phyloP scores from a whole-genome alignment of 1,140 invertebrate genomes.

The Acromyrmex charruanus region DNA sequence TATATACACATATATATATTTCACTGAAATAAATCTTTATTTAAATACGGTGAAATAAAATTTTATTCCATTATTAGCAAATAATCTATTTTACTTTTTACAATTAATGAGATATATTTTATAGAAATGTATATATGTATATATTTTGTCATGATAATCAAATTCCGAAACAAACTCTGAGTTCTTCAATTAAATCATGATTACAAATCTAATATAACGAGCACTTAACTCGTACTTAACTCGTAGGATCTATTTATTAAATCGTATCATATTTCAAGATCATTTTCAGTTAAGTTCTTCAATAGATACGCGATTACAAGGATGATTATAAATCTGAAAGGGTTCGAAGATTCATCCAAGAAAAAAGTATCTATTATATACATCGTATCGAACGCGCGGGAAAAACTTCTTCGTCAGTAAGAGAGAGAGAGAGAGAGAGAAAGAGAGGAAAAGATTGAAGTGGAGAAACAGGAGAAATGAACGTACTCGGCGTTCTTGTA shows the following conservation, averaged over 20 bases:
- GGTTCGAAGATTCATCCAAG: conserved; percentile 37
- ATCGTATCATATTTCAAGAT: background rate
- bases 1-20: too few species aligned
- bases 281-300: background rate
- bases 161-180: background rate
- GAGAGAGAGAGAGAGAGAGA: background rate
- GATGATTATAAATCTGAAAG: conserved; percentile 26
- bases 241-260: background rate
- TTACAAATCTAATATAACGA: background rate
- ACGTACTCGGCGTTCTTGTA: conserved; percentile 79
- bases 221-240: background rate
- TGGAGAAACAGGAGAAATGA: conserved; percentile 32
- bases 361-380: conserved; percentile 23
- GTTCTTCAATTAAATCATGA: background rate
- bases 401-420: conserved; percentile 10
- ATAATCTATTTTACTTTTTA: too few species aligned
- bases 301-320: background rate
- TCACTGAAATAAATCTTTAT: too few species aligned
- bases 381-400: conserved; percentile 26
- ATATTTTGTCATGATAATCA: too few species aligned
- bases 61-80: too few species aligned
- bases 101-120: too few species aligned
- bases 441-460: conserved; percentile 33
- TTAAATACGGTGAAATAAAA: too few species aligned
- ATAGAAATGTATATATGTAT: too few species aligned